Evolutionary conservation across 1,140 invertebrate genomes (phyloP), one percentile per base, ranked within the genome.

Genomic region (Drosophila micromelanica): DNA sequence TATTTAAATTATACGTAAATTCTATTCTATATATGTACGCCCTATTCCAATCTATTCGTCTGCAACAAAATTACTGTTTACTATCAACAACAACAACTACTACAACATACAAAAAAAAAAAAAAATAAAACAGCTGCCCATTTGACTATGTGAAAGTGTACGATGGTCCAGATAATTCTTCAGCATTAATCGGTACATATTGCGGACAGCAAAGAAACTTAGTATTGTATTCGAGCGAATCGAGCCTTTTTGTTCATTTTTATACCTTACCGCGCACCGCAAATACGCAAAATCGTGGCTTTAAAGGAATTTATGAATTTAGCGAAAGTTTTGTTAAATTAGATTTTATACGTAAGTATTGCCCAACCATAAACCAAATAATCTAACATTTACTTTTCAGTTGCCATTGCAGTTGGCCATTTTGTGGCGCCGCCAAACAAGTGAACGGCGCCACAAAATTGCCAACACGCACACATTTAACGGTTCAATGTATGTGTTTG

Each of bases 71-170:
- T 71, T 76, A 57, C 54, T 65, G 32, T 42, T 52, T 70, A 43
- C 63, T 67, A 79, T 80, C 78, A 64, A 61, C 61, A 38, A 76
- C 51, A 67, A 59, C 40, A 57, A 59, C 46, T 55, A 76, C 49
- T 73, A 79, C 69, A n/a, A 32, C 11, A 46, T 35, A 64, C 62
- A 73, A 80, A 92, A 1, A 17, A 92, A 61, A 17, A 64, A 57
- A 5, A 42, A 61, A 17, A 64, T 45, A 5, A 42, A 56, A 76
- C 74, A 99, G 98, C 92, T 99, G 99, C 94, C 99, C 99, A 59
- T 99, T 99, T 94, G 99, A 99, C 93, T 98, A 96, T 93, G 96
- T 99, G 65, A 97, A 97, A 93, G 96, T 99, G 61, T 99, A 97
- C 93, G 99, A 99, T 93, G 99, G 99, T 64, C 93, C 95, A 56